phyloP scores from a whole-genome alignment of 2,888 invertebrate genomes.

The Tipula helvola region DNA sequence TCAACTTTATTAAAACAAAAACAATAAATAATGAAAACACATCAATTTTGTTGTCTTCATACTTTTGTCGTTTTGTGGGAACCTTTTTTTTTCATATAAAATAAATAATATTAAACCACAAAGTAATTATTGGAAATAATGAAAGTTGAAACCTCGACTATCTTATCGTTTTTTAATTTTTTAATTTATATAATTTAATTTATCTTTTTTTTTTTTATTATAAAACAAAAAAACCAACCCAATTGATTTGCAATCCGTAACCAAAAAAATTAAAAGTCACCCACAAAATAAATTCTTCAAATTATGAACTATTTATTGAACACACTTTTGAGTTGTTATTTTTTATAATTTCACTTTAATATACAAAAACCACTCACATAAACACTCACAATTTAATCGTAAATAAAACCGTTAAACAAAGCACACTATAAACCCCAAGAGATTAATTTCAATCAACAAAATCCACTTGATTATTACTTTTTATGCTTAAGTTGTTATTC shows the following conservation, averaged over 20 bases:
- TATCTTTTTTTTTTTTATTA: neutral
- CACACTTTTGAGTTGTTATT: neutral
- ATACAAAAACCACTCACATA: neutral
- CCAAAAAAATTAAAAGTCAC: neutral
- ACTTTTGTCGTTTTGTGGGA: too few species aligned
- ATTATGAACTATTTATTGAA: neutral
- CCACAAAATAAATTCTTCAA: neutral
- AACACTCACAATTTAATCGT: neutral
- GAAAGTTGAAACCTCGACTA: neutral
- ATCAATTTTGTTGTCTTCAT: neutral
- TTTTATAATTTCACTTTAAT: neutral
- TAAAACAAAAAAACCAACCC: neutral
- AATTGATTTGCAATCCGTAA: neutral
- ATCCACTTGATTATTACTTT: neutral
- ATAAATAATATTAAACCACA: neutral
- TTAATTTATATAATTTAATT: neutral
- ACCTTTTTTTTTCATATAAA: too few species aligned
- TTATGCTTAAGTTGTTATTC: neutral
- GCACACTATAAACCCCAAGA: neutral
- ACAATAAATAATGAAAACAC: neutral
- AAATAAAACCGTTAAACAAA: neutral
- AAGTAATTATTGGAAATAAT: neutral
- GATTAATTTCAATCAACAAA: neutral
- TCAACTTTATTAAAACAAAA: neutral
- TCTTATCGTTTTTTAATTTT: neutral